These are phyloP conservation scores for Muntiacus reevesi DNA, from an alignment of 2,113 vertebrate species.

Conservation along the genomic window DNA sequence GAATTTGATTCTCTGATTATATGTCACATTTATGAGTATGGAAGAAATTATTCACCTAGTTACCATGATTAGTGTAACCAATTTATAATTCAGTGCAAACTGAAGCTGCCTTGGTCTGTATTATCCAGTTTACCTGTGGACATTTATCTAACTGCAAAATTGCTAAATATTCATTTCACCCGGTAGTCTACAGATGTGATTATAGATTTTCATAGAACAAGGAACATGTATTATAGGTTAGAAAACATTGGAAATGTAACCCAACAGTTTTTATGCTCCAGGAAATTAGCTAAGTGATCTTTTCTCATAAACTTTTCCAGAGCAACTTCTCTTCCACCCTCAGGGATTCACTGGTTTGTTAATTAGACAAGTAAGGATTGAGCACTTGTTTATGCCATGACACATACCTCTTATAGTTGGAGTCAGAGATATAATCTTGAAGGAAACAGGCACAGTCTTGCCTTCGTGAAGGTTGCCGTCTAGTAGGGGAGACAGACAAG, in stretches of 20 bases:
- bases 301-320: background rate
- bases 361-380: background rate
- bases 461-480: background rate
- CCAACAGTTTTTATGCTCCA: background rate
- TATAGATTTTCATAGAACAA: background rate
- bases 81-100: constrained; percentile 25
- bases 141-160: background rate
- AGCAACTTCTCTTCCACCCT: background rate
- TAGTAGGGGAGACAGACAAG: background rate
- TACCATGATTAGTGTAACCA: background rate
- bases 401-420: background rate
- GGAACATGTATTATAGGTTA: background rate
- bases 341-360: background rate
- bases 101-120: background rate
- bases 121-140: background rate
- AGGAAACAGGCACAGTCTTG: background rate
- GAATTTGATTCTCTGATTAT: background rate
- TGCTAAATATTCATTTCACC: background rate
- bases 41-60: constrained; percentile 25
- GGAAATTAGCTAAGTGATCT: background rate
- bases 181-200: background rate
- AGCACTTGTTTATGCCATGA: background rate
- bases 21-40: background rate
- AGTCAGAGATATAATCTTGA: background rate
- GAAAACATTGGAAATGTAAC: constrained; percentile 24